Evolutionary conservation across 2,888 invertebrate genomes (phyloP), one percentile per base, ranked within the genome.

Genomic region (Gerris lacustris): DNA sequence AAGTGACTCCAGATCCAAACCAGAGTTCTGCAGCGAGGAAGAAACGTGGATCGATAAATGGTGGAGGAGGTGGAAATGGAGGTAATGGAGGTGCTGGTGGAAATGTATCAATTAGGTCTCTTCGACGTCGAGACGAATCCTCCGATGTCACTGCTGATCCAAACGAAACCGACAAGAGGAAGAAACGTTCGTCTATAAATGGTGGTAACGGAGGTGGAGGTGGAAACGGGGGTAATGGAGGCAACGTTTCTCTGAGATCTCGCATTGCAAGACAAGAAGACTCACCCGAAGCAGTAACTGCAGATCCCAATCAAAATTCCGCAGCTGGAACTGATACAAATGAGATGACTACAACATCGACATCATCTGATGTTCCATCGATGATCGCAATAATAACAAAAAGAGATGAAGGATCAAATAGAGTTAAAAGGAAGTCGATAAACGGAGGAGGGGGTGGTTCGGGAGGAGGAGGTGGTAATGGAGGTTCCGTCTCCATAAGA

Each of bases 221-320:
- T 55, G 55, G 55, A 55, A 55, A 55, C 55, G 55, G 55, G 9
- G 55, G 55, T 55, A 55, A 55, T 55, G 55, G 55, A 11, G 55
- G 55, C 1, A 55, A 55, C 15, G 55, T 55, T 55, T 55, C 55
- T 15, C 9, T 55, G 55, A 55, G 55, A 55, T 55, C 55, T 11
- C 55, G 9, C 5, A 11, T 55, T 2, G 9, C 55, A 55, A 55
- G 55, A 11, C 11, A 55, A 11, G 55, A 55, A 9, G 55, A 55
- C 15, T 31, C 31, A 31, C 31, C 31, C 2, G 31, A 31, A 31
- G 31, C 31, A 31, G 31, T 31, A 31, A 31, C 31, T 31, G 31
- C 31, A 31, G 31, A 31, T 31, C 31, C 31, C 31, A 31, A 31
- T 31, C 31, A 31, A 31, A 31, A 31, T 31, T 31, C 31, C 31